These are phyloP conservation scores for Euplagia quadripunctaria DNA, from an alignment of 2,888 invertebrate species.

Conservation along the genomic window DNA sequence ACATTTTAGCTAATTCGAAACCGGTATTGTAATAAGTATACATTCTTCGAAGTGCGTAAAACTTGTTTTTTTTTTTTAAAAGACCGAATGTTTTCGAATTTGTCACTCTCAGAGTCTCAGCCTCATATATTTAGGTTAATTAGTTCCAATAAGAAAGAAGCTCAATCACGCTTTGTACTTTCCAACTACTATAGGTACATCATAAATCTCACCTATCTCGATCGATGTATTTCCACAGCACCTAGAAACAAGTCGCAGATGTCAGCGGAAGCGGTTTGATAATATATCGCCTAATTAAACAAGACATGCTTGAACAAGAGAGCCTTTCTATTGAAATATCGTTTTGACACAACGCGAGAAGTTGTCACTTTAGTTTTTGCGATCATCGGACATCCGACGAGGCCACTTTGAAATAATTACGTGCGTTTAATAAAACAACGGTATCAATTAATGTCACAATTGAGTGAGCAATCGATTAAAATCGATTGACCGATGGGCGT, in stretches of 20 bases:
- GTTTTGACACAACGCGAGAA: slow-evolving; percentile 67
- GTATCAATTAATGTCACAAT: slow-evolving; percentile 76
- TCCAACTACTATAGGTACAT: slow-evolving; percentile 54
- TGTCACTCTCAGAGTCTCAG: neutral
- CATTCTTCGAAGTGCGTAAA: neutral
- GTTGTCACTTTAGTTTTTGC: slow-evolving; percentile 62
- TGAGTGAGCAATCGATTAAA: slow-evolving; percentile 66
- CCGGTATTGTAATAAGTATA: neutral
- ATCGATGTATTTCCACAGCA: slow-evolving; percentile 60
- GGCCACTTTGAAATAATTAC: slow-evolving; percentile 74
- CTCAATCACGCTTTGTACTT: slow-evolving; percentile 64
- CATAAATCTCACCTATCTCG: slow-evolving; percentile 67
- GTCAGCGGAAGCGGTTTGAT: slow-evolving; percentile 67
- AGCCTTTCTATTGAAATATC: slow-evolving; percentile 57
- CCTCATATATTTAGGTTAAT: slow-evolving; percentile 58
- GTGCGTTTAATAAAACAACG: slow-evolving; percentile 69
- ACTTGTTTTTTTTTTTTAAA: neutral
- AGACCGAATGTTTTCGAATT: neutral
- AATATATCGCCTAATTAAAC: slow-evolving; percentile 72
- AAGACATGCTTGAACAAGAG: slow-evolving; percentile 53
- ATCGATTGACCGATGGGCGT: slow-evolving; percentile 64
- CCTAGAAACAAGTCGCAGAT: slow-evolving; percentile 54
- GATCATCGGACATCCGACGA: slow-evolving; percentile 58
- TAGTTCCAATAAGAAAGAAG: slow-evolving; percentile 57
- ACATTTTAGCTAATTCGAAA: neutral